phyloP scores from a whole-genome alignment of 1,140 invertebrate genomes.

The Meloidogyne floridensis region DNA sequence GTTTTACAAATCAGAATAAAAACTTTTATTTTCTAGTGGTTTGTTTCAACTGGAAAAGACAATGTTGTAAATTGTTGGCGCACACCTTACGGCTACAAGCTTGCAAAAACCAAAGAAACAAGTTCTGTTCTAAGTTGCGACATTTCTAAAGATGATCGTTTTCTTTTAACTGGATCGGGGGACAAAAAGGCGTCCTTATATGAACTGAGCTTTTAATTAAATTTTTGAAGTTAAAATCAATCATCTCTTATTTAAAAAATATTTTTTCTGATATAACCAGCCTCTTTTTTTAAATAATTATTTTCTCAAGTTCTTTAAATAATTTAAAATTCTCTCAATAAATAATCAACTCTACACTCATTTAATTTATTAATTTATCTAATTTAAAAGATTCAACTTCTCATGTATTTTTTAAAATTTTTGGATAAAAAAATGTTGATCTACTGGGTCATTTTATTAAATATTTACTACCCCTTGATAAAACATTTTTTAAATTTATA shows the following conservation, averaged over 20 bases:
- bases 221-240: background rate
- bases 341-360: no score
- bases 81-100: slow-evolving; percentile 94
- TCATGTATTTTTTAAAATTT: no score
- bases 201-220: slow-evolving; percentile 69
- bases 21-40: slow-evolving; percentile 87
- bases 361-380: background rate
- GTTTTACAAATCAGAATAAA: slow-evolving; percentile 70
- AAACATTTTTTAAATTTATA: no score
- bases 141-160: slow-evolving; percentile 96
- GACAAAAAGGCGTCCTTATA: slow-evolving; percentile 99
- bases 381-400: background rate
- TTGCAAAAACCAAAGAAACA: slow-evolving; percentile 85
- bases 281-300: no score
- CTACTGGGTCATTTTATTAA: no score
- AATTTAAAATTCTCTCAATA: no score
- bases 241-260: no score
- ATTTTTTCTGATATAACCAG: no score
- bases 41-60: slow-evolving; percentile 97
- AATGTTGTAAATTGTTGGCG: slow-evolving; percentile 96
- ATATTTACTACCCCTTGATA: no score
- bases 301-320: no score
- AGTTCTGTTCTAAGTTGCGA: slow-evolving; percentile 98
- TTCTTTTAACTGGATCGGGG: slow-evolving; percentile 95
- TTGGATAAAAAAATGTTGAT: no score